Evolutionary conservation across 2,888 invertebrate species (phyloP).

Genomic region (Acanthosoma haemorrhoidale): DNA sequence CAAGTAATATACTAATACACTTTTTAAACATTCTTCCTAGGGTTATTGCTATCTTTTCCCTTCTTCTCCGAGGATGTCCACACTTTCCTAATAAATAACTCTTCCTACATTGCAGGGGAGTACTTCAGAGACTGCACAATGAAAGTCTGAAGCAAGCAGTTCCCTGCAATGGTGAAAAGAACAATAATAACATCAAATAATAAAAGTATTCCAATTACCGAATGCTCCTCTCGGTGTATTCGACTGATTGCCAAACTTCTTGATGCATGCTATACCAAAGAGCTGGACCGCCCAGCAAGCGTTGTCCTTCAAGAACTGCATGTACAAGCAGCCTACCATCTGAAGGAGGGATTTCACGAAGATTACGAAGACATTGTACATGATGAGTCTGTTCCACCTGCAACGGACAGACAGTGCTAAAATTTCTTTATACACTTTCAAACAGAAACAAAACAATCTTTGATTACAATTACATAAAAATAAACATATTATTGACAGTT

Average conservation of each 20-base stretch:
- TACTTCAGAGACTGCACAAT: too few species aligned
- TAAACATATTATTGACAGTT: too few species aligned
- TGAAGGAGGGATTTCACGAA: slow-evolving; percentile 80
- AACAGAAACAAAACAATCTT: not conserved
- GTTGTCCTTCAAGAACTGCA: slow-evolving; percentile 51
- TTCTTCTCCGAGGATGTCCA: too few species aligned
- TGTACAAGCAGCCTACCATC: slow-evolving; percentile 86
- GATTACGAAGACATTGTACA: slow-evolving; percentile 87
- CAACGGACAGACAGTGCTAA: slow-evolving; percentile 36
- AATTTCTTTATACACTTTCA: not conserved
- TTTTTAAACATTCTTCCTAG: too few species aligned
- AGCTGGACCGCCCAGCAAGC: slow-evolving; percentile 72
- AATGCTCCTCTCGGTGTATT: slow-evolving; percentile 9
- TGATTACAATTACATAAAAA: not conserved
- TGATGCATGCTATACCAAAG: slow-evolving; percentile 84
- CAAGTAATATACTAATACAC: too few species aligned
- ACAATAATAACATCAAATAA: too few species aligned
- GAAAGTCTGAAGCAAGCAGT: too few species aligned
- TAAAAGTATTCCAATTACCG: not conserved
- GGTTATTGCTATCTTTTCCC: too few species aligned
- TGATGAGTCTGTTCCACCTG: slow-evolving; percentile 83
- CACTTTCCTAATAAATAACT: too few species aligned
- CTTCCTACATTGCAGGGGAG: too few species aligned
- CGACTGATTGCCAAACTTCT: slow-evolving; percentile 53
- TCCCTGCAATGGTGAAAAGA: too few species aligned